Conservation (phyloP, 1,140 invertebrate genomes). For the Heliothis subflexa region DNA sequence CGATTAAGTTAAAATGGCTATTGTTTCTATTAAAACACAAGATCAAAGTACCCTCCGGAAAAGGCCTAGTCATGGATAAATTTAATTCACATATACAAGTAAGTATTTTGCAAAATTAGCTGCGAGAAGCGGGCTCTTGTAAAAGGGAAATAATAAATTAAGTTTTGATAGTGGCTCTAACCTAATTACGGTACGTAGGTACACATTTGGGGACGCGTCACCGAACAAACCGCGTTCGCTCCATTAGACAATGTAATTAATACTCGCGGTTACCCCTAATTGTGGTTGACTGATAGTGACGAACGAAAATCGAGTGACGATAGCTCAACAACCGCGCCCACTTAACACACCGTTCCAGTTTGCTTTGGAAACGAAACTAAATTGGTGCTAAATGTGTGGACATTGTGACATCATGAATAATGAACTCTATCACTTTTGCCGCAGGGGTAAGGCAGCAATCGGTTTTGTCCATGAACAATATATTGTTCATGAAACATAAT, state of each 20-base stretch:
- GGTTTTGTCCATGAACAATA: conserved; percentile 70
- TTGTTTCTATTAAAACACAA: neutral
- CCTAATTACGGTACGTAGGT: conserved; percentile 64
- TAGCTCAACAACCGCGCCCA: conserved; percentile 73
- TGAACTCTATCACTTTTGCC: conserved; percentile 63
- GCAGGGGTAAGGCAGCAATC: conserved; percentile 57
- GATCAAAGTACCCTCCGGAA: neutral
- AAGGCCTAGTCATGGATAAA: neutral
- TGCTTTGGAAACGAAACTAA: conserved; percentile 55
- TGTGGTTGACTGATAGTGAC: conserved; percentile 69
- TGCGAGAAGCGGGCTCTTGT: conserved; percentile 4
- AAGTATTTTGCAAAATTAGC: conserved; percentile 11
- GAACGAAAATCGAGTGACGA: conserved; percentile 60
- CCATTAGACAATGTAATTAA: conserved; percentile 84
- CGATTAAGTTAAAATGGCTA: no score
- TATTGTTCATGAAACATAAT: conserved; percentile 72
- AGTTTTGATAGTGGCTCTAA: conserved; percentile 47
- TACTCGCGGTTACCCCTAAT: conserved; percentile 77
- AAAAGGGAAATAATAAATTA: conserved; percentile 47
- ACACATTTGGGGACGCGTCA: conserved; percentile 67
- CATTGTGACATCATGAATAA: conserved; percentile 70
- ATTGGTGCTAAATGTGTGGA: conserved; percentile 58
- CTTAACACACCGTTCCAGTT: conserved; percentile 53
- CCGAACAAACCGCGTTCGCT: conserved; percentile 66
- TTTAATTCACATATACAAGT: neutral